These are phyloP conservation scores for Kryptolebias ocellatus DNA, from an alignment of 2,797 vertebrate species.

Conservation along the genomic window DNA sequence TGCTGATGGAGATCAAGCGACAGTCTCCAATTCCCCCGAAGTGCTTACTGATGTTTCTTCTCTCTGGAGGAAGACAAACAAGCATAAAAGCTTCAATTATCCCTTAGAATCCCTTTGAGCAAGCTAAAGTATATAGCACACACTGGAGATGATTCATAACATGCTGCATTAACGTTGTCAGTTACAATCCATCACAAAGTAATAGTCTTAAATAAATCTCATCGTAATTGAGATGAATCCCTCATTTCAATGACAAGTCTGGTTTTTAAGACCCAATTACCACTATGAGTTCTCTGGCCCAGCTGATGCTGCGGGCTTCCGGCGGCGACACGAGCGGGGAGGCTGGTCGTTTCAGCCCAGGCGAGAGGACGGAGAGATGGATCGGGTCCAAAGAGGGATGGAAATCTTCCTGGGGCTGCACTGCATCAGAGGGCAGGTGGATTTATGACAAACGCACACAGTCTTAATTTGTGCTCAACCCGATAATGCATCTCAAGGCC, in stretches of 20 bases:
- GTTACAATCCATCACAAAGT: constrained; percentile 84
- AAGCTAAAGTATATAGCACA: constrained; percentile 68
- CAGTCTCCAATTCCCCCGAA: constrained; percentile 22
- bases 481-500: constrained; percentile 81
- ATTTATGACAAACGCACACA: constrained; percentile 83
- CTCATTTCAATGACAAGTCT: constrained; percentile 85
- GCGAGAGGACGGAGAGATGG: constrained; percentile 69
- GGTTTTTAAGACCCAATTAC: constrained; percentile 88
- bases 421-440: constrained; percentile 72
- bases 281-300: constrained; percentile 74
- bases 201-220: constrained; percentile 86
- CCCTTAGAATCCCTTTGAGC: constrained; percentile 72
- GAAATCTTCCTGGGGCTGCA: constrained; percentile 53
- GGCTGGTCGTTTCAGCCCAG: constrained; percentile 52
- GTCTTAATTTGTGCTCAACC: constrained; percentile 81
- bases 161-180: constrained; percentile 82
- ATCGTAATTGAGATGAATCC: constrained; percentile 86
- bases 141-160: constrained; percentile 77
- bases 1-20: constrained; percentile 25
- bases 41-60: constrained; percentile 53
- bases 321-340: constrained; percentile 49
- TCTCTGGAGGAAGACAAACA: constrained; percentile 60
- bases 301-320: constrained; percentile 52
- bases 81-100: constrained; percentile 75
- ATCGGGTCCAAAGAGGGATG: constrained; percentile 76